A percentile compares a stretch with the other conserved stretches of the same genome.
Evolutionary conservation across 2,797 vertebrate genomes (phyloP).

Genomic region (Diglossa cyanea): DNA sequence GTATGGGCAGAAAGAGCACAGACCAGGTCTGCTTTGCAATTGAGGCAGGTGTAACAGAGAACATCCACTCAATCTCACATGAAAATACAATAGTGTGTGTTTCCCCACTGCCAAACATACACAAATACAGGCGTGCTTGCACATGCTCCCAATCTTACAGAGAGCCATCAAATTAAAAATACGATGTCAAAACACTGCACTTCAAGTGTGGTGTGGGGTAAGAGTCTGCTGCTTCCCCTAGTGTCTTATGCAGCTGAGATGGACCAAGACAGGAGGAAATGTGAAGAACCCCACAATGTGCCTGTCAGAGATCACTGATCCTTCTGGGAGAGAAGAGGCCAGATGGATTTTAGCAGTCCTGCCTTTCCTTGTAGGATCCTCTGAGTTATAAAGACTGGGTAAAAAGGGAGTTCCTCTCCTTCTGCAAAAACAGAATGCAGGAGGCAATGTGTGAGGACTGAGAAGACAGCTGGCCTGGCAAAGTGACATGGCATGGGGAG

Average conservation of each 20-base stretch:
- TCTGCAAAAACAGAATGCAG: neutral
- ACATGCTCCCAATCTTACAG: neutral
- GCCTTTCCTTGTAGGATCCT: neutral
- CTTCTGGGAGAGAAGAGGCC: neutral
- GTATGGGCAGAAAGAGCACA: neutral
- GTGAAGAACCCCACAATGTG: rapidly evolving
- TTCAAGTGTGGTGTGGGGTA: neutral
- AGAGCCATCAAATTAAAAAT: neutral
- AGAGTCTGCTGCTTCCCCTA: neutral
- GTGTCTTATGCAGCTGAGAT: neutral
- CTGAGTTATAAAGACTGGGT: neutral
- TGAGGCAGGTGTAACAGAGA: neutral
- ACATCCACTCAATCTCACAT: neutral
- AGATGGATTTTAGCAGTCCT: neutral
- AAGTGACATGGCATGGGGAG: neutral
- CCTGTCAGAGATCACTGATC: neutral
- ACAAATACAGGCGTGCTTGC: neutral
- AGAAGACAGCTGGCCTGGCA: neutral
- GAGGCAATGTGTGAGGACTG: neutral
- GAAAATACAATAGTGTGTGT: neutral
- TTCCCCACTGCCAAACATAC: neutral
- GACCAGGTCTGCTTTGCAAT: neutral
- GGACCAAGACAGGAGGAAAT: neutral
- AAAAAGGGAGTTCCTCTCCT: neutral
- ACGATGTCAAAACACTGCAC: neutral